phyloP scores from a whole-genome alignment of 2,888 invertebrate genomes.

The Ypsolopha scabrella region DNA sequence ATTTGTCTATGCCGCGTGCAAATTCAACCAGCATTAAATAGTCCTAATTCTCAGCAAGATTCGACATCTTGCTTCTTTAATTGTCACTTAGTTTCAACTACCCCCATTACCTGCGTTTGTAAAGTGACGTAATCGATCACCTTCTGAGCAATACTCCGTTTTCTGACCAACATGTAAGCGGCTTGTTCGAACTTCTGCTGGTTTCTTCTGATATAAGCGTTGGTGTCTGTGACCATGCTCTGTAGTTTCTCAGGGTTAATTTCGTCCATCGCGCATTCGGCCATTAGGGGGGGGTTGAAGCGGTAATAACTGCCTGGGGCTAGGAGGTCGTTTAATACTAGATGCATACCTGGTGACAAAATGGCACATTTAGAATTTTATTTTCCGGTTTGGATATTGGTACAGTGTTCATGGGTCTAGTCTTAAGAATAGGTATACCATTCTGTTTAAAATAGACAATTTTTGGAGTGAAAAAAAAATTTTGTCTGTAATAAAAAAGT shows the following conservation, averaged over 20 bases:
- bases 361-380: neutral
- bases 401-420: no score
- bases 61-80: neutral
- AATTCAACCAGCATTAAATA: neutral
- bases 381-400: no score
- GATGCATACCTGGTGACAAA: conserved; percentile 76
- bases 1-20: neutral
- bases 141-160: conserved; percentile 26
- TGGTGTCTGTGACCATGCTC: conserved; percentile 79
- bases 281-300: conserved; percentile 89
- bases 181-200: conserved; percentile 78
- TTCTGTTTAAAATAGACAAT: neutral
- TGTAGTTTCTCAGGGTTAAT: conserved; percentile 78
- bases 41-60: neutral
- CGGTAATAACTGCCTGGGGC: conserved; percentile 82
- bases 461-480: neutral
- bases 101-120: conserved; percentile 31
- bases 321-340: conserved; percentile 79
- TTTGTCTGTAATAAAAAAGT: neutral
- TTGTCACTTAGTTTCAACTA: conserved; percentile 24
- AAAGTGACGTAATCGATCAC: conserved; percentile 25
- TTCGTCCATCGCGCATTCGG: conserved; percentile 85
- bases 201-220: conserved; percentile 84
- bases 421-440: no score
- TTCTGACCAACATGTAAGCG: conserved; percentile 53